Conservation (phyloP, 2,797 vertebrate species). For the Pantherophis alleghaniensis region DNA sequence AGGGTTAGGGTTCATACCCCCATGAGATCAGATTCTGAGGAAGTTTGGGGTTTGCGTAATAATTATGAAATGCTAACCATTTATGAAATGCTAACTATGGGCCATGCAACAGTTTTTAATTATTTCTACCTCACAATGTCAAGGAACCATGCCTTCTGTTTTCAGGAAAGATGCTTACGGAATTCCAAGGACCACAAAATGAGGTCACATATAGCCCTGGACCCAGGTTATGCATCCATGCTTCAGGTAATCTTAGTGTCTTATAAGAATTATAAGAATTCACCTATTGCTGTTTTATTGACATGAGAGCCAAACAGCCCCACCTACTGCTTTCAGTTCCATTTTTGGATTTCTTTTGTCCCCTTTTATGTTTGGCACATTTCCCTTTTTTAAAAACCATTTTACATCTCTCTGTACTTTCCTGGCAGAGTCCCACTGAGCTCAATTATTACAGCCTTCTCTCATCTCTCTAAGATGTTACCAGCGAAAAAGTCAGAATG, state of each 20-base stretch:
- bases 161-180: background rate
- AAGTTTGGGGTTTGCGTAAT: background rate
- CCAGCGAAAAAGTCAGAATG: background rate
- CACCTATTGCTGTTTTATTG: background rate
- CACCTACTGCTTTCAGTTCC: accelerated
- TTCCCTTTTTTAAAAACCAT: background rate
- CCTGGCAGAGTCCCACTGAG: background rate
- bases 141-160: background rate
- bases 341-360: background rate
- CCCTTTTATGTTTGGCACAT: background rate
- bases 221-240: background rate
- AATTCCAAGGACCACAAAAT: background rate
- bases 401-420: background rate
- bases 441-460: background rate
- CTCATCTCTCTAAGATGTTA: background rate
- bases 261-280: background rate
- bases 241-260: background rate
- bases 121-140: background rate
- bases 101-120: background rate
- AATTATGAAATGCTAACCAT: background rate
- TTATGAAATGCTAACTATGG: background rate
- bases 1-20: background rate
- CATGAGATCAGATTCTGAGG: background rate
- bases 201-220: background rate
- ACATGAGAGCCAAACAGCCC: accelerated